phyloP scores from a whole-genome alignment of 2,113 vertebrate species.

The Xenopus borealis region DNA sequence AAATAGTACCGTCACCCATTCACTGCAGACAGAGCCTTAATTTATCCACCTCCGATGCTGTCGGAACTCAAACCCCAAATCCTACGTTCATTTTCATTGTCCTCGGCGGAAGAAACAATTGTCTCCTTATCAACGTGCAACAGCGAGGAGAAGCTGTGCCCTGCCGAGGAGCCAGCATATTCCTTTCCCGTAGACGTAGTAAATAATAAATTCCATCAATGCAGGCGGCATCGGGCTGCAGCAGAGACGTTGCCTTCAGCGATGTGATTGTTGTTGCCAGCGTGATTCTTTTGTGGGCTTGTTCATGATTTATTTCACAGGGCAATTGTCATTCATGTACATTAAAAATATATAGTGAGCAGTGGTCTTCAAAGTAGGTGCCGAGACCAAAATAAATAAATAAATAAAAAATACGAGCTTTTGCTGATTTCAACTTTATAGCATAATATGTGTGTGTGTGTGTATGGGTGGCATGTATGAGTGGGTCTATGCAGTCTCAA shows the following conservation, averaged over 20 bases:
- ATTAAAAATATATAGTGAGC: slow-evolving; percentile 42
- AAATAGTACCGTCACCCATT: no score
- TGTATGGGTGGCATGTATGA: not conserved
- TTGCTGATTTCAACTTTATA: slow-evolving; percentile 6
- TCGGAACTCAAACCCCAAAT: no score
- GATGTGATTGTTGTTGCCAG: slow-evolving; percentile 30
- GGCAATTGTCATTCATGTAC: slow-evolving; percentile 45
- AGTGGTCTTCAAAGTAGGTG: slow-evolving; percentile 23
- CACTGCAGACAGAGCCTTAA: no score
- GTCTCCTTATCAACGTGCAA: no score
- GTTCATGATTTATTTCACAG: slow-evolving; percentile 45
- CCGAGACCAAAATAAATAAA: not conserved
- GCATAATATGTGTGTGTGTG: not conserved
- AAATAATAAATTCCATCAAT: slow-evolving; percentile 32
- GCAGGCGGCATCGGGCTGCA: slow-evolving; percentile 8
- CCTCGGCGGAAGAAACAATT: no score
- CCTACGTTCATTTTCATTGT: no score
- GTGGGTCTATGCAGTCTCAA: not conserved
- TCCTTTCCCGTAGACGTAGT: not conserved
- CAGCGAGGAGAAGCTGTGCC: not conserved
- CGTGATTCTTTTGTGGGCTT: slow-evolving; percentile 32
- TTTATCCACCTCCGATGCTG: no score
- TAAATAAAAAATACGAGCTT: not conserved
- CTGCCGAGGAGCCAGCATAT: not conserved
- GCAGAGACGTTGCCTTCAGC: slow-evolving; percentile 28